Conservation (phyloP, 2,888 invertebrate species). For the Pyrgus malvae region DNA sequence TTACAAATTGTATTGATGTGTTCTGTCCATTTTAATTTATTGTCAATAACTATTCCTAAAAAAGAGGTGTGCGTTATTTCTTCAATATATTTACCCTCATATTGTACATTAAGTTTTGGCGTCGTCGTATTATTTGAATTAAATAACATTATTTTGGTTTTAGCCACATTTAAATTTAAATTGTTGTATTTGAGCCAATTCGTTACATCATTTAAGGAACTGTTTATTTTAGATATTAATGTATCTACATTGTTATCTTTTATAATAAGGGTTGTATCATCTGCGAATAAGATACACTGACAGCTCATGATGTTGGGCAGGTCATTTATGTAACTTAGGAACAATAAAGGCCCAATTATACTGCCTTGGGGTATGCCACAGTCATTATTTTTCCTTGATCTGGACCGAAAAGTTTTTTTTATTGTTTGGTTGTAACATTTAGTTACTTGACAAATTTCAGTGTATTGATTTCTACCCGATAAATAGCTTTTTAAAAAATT, state of each 20-base stretch:
- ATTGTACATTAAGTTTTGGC: neutral
- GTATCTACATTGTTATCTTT: neutral
- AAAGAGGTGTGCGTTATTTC: neutral
- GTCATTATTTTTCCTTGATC: neutral
- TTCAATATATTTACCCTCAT: neutral
- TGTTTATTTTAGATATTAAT: slow-evolving; percentile 5
- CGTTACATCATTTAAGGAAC: neutral
- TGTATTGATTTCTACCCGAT: slow-evolving; percentile 12
- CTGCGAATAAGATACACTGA: slow-evolving; percentile 12
- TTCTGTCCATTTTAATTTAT: neutral
- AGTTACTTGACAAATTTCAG: slow-evolving; percentile 37
- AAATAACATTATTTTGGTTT: slow-evolving; percentile 9
- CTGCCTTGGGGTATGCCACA: slow-evolving; percentile 18
- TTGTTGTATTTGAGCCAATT: slow-evolving; percentile 11
- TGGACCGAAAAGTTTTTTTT: neutral
- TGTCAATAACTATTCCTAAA: slow-evolving; percentile 2
- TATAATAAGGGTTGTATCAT: neutral
- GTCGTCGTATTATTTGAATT: neutral
- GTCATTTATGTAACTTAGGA: slow-evolving; percentile 9
- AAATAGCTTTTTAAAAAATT: slow-evolving; percentile 20
- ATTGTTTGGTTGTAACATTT: neutral
- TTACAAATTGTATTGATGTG: slow-evolving; percentile 2
- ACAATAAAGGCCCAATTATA: slow-evolving; percentile 13
- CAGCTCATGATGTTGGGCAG: neutral
- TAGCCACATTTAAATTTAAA: neutral